Evolutionary conservation across 2,888 invertebrate genomes (phyloP), one percentile per base, ranked within the genome.

Genomic region (Eubasilissa splendida): DNA sequence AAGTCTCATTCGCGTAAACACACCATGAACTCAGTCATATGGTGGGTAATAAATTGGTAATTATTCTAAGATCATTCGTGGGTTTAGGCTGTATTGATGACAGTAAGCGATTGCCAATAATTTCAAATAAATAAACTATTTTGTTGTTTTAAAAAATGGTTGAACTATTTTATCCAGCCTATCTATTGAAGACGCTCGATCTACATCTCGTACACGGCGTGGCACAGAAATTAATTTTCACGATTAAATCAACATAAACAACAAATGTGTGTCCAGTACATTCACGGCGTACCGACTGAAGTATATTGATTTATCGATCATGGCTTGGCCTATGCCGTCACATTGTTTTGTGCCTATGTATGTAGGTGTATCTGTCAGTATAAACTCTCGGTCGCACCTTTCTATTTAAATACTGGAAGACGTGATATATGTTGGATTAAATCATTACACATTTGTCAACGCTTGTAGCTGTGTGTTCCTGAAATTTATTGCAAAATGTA

Each of bases 251-350:
- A 60, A 75, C 59, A 52, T 74, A 54, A 74, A 58, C 14, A 73
- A 56, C 14, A 54, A 42, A 75, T 31, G 3, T 4, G 58, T 74
- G 8, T 74, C 58, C 33, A 10, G 52, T 74, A 74, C 56, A 74
- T 42, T 74, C n/a, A 33, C 22, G 22, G 22, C 22, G 22, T 22
- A 12, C 42, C 22, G 60, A 70, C 22, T 70, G 70, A 31, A 70
- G 52, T 9, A 53, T 70, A 70, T 70, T 70, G 54, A 70, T 76
- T 76, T 60, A 77, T 77, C 68, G 53, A 70, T n/a, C 68, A 77
- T 76, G n/a, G 76, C 50, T 75, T 22, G 54, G 74, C 3, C 33
- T 11, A 12, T 50, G 42, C 54, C 54, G 71, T 54, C 54, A 31
- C 54, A 70, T 70, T 70, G 70, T 70, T 70, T 53, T 70, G 53